These are phyloP conservation scores for Vanessa cardui DNA, from an alignment of 2,888 invertebrate species.

Conservation along the genomic window DNA sequence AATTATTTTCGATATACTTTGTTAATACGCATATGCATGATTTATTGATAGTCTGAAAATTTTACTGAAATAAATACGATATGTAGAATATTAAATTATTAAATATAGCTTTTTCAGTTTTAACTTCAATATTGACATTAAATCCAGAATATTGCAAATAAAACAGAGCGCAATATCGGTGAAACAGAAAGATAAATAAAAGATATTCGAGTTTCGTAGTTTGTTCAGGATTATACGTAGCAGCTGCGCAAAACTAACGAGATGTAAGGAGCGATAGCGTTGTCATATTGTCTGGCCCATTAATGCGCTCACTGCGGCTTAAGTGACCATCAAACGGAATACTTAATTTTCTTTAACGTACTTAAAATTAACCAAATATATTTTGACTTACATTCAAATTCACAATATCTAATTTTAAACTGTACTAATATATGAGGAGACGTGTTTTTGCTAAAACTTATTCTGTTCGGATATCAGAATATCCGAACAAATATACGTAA, in stretches of 20 bases:
- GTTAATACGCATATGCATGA: no score
- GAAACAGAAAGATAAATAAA: slow-evolving; percentile 12
- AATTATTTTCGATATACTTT: no score
- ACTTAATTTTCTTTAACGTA: neutral
- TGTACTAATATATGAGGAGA: no score
- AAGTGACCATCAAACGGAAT: neutral
- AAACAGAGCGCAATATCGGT: slow-evolving; percentile 5
- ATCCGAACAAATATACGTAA: no score
- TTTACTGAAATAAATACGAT: neutral
- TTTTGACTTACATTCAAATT: no score
- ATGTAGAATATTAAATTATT: neutral
- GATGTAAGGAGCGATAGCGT: slow-evolving; percentile 20
- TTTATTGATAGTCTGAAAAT: neutral
- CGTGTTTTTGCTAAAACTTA: no score
- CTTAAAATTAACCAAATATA: neutral
- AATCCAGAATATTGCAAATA: slow-evolving; percentile 1
- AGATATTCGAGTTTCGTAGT: slow-evolving; percentile 5
- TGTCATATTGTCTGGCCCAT: slow-evolving; percentile 5
- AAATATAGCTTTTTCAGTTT: neutral
- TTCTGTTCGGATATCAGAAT: no score
- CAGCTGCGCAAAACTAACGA: slow-evolving; percentile 29
- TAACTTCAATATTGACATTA: slow-evolving; percentile 3
- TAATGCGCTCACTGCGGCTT: neutral
- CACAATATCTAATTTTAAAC: no score
- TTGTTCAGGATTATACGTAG: slow-evolving; percentile 21